Evolutionary conservation across 2,888 invertebrate genomes (phyloP).

Genomic region (Teinopalpus imperialis): DNA sequence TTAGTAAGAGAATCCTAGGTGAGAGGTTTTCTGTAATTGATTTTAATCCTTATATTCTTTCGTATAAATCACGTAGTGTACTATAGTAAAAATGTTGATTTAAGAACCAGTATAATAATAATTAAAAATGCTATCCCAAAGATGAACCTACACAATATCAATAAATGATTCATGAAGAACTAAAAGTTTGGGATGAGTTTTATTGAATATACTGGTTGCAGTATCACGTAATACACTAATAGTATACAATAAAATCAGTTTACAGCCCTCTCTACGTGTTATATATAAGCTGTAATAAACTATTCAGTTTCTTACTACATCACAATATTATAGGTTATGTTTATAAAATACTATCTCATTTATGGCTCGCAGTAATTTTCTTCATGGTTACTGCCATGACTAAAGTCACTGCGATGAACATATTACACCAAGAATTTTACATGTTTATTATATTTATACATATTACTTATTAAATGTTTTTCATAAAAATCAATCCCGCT

Average conservation of each 20-base stretch:
- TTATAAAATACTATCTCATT: slow-evolving; percentile 1
- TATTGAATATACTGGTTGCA: slow-evolving; percentile 13
- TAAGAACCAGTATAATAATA: slow-evolving; percentile 18
- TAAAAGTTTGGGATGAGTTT: slow-evolving; percentile 3
- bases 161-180: not conserved
- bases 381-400: slow-evolving; percentile 5
- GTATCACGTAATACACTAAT: slow-evolving; percentile 4
- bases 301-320: slow-evolving; percentile 3
- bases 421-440: slow-evolving; percentile 8
- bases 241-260: slow-evolving; percentile 6
- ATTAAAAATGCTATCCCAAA: slow-evolving; percentile 11
- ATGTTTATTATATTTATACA: slow-evolving; percentile 24
- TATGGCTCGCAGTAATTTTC: not conserved
- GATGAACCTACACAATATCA: slow-evolving; percentile 8
- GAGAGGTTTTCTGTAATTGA: slow-evolving; percentile 10
- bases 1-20: slow-evolving; percentile 41
- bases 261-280: slow-evolving; percentile 12
- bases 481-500: slow-evolving; percentile 26
- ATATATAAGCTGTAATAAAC: slow-evolving; percentile 3
- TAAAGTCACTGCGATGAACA: too few species aligned
- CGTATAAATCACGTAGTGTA: slow-evolving; percentile 11
- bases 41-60: slow-evolving; percentile 13
- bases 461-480: slow-evolving; percentile 2
- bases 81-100: slow-evolving; percentile 11
- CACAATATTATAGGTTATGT: slow-evolving; percentile 14